Base-by-base conservation (phyloP, 2,888 invertebrate genomes). In the Ennomos quercinarius region DNA sequence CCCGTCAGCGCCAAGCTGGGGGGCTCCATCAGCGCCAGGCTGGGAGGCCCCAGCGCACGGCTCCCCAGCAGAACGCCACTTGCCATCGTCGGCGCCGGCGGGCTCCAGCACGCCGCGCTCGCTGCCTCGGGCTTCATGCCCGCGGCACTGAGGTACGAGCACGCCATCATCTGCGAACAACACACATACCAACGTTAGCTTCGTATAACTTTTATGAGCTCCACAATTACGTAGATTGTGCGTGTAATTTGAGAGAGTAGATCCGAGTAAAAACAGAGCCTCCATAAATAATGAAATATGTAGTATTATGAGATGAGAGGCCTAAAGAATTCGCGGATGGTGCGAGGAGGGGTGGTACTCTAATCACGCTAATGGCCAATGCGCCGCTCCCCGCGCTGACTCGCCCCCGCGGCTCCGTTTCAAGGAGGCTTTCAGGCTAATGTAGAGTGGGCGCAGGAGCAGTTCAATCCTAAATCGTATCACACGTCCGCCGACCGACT, bases 301-400 rank as follows among this genome's bases (percentile, higher is more conserved):
- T 89, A 86, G 86, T 89, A 90, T 90, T 89, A 91, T 87, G 89
- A 89, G 90, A 89, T 87, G 89, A 87, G 88, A 86, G 85, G 88
- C 84, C 88, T 89, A 87, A 90, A 90, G 90, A 90, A 91, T 89
- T 86, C 84, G 87, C 84, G 84, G 86, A 84, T 70, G 60, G 60
- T 56, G 82, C 67, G 77, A 79, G 80, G 82, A 80, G 84, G 73
- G 72, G 70, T 51, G 71, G 73, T 82, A 77, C 86, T 88, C 86
- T 92, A 93, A 93, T 93, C 93, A 93, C 86, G 90, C 91, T 93
- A 93, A 93, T 93, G 92, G 92, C 89, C 90, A 91, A 91, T 92
- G 90, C 91, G 89, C 91, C 85, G 83, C 78, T 72, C 72, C 75
- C 72, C 74, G 70, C 73, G 68, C 68, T 53, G 43, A 55, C 46